Conservation (phyloP, 2,797 vertebrate genomes). For the Poeciliopsis infans region DNA sequence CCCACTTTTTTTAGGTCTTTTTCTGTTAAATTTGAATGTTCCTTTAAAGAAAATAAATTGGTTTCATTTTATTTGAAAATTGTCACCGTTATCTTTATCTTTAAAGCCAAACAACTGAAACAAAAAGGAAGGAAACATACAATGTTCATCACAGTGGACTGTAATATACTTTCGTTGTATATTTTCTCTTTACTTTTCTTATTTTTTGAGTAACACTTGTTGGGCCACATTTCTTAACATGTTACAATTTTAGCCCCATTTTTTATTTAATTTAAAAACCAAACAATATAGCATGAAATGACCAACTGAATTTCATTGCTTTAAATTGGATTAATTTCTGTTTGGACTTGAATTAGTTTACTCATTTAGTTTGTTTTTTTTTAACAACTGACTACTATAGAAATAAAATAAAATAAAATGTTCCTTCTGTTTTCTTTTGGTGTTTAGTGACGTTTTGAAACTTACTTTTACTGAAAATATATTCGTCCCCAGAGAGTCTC, state of each 20-base stretch:
- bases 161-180: too few relatives aligned
- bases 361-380: not conserved
- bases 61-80: not conserved
- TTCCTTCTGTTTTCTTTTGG: not conserved
- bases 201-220: too few relatives aligned
- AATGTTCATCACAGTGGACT: too few relatives aligned
- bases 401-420: too few relatives aligned
- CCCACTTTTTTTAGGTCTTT: not conserved
- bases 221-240: too few relatives aligned
- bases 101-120: not conserved
- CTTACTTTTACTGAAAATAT: conserved; percentile 90
- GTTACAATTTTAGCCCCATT: too few relatives aligned
- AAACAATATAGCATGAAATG: not conserved
- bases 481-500: conserved; percentile 92
- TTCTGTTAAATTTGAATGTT: not conserved
- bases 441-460: conserved; percentile 18
- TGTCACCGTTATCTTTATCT: not conserved
- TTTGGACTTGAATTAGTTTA: not conserved
- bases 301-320: not conserved
- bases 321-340: not conserved
- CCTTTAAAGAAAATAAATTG: not conserved
- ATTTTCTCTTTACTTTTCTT: too few relatives aligned
- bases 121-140: not conserved
- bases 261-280: not conserved
- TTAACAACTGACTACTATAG: not conserved